Evolutionary conservation across 2,797 vertebrate species (phyloP).

Genomic region (Babyrousa celebensis): DNA sequence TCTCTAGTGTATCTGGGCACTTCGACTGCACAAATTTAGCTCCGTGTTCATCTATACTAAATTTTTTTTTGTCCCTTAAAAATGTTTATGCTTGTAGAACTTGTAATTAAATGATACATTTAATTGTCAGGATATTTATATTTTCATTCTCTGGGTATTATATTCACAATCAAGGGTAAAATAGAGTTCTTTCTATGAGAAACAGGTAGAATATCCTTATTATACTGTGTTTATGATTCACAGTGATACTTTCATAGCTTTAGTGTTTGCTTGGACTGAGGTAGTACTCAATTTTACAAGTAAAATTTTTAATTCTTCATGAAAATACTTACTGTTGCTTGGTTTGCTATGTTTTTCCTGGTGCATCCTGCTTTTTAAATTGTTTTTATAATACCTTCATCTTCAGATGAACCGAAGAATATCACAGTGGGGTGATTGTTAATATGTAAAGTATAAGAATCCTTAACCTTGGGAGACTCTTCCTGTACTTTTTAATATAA

Average conservation of each 20-base stretch:
- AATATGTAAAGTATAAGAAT: too few relatives aligned
- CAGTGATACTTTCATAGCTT: background rate
- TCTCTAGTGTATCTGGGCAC: background rate
- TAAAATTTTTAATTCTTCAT: background rate
- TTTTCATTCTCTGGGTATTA: background rate
- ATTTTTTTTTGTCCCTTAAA: background rate
- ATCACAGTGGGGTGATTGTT: background rate
- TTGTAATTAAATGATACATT: conserved; percentile 9
- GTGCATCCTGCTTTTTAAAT: background rate
- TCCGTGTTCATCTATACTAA: background rate
- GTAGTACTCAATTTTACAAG: background rate
- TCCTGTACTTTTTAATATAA: background rate
- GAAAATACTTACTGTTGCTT: background rate
- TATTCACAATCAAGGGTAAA: background rate
- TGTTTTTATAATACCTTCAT: background rate
- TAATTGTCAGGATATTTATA: background rate
- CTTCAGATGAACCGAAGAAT: background rate
- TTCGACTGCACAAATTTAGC: background rate
- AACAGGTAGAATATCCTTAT: background rate
- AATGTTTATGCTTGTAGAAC: background rate
- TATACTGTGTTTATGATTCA: background rate
- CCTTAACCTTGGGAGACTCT: rapidly evolving
- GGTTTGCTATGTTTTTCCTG: background rate
- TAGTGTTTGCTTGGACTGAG: background rate
- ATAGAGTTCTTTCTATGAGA: background rate